Evolutionary conservation across 2,113 vertebrate species (phyloP).

Genomic region (Sinocyclocheilus anshuiensis): DNA sequence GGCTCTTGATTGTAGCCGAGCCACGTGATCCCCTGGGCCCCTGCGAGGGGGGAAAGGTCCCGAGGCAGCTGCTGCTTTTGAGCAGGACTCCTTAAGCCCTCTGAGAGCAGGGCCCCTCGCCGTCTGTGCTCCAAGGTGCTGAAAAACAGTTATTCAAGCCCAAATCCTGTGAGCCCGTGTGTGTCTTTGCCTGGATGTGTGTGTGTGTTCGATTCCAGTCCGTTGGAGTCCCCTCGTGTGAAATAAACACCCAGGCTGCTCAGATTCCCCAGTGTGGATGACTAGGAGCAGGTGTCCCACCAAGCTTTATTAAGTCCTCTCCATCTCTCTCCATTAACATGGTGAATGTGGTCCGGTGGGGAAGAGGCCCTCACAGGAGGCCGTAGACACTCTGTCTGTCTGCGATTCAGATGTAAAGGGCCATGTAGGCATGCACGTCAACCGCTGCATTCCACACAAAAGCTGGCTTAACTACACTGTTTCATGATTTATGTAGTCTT

Average conservation of each 20-base stretch:
- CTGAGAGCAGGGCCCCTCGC: conserved; percentile 50
- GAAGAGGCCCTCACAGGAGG: conserved; percentile 40
- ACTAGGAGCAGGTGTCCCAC: conserved; percentile 59
- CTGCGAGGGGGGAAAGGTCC: conserved; percentile 43
- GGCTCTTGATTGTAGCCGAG: conserved; percentile 49
- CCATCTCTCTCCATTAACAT: conserved; percentile 48
- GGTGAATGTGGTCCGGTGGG: conserved; percentile 50
- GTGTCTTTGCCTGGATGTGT: conserved; percentile 11
- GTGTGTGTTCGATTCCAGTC: conserved; percentile 35
- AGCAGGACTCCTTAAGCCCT: conserved; percentile 57
- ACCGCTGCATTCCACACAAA: conserved; percentile 35
- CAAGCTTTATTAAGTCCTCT: conserved; percentile 58
- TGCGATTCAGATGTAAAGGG: conserved; percentile 37
- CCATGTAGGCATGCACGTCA: conserved; percentile 4
- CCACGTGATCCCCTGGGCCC: conserved; percentile 54
- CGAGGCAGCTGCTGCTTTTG: conserved; percentile 60
- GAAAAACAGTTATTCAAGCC: conserved; percentile 60
- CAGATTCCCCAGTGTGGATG: conserved; percentile 54
- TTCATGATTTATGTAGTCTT: conserved; percentile 41
- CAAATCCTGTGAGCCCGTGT: conserved; percentile 46
- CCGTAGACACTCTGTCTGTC: conserved; percentile 49
- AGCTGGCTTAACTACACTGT: conserved; percentile 18
- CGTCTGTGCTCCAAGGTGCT: conserved; percentile 56
- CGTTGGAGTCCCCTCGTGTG: conserved; percentile 54
- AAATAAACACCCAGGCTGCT: conserved; percentile 53